Percentiles rank a stretch among this genome's conserved stretches.
Conservation (phyloP, 2,113 vertebrate species). For the Chunga burmeisteri region DNA sequence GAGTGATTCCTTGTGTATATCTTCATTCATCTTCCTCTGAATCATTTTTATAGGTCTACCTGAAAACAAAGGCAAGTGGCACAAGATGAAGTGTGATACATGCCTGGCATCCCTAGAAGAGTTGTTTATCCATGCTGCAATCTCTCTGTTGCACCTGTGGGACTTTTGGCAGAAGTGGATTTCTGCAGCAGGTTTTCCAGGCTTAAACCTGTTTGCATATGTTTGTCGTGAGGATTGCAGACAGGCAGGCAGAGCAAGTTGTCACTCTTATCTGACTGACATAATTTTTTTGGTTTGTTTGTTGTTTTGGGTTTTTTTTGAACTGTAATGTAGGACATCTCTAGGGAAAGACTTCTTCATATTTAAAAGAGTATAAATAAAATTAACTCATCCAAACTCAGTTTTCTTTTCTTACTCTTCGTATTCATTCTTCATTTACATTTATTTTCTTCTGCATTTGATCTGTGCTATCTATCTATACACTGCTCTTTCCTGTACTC, state of each 20-base stretch:
- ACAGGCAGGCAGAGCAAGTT: rapidly evolving
- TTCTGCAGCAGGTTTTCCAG: background rate
- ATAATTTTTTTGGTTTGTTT: background rate
- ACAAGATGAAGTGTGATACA: background rate
- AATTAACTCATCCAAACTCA: background rate
- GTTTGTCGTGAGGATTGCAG: background rate
- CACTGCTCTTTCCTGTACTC: background rate
- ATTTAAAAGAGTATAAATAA: background rate
- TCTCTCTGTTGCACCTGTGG: background rate
- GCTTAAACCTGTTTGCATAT: background rate
- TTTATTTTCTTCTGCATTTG: background rate
- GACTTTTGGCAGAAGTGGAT: background rate
- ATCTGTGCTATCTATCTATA: background rate
- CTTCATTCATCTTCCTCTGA: background rate
- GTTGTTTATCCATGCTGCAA: background rate
- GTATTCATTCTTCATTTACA: background rate
- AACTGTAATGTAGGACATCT: background rate
- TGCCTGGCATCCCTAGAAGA: background rate
- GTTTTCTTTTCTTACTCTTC: background rate
- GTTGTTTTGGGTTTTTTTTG: background rate
- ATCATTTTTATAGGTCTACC: background rate
- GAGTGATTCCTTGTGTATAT: background rate
- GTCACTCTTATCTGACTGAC: background rate
- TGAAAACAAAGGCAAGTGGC: background rate
- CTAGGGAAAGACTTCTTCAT: background rate